phyloP scores from a whole-genome alignment of 1,140 invertebrate genomes.

The Neelides sp. region DNA sequence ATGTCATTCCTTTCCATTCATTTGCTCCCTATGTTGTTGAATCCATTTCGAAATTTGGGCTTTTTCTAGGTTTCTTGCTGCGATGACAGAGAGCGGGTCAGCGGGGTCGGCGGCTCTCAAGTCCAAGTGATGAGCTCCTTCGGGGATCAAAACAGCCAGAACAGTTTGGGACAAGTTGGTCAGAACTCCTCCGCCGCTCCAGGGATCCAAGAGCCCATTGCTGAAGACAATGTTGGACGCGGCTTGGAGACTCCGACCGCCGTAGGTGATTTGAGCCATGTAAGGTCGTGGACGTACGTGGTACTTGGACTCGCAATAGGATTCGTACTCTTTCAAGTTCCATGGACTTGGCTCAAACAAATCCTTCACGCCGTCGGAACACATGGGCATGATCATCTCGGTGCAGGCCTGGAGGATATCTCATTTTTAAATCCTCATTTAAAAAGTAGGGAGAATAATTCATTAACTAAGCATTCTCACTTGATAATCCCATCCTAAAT shows the following conservation, averaged over 20 bases:
- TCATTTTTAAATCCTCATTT: background rate
- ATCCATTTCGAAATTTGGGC: slow-evolving; percentile 58
- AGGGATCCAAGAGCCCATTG: slow-evolving; percentile 83
- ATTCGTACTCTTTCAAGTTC: slow-evolving; percentile 53
- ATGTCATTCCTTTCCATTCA: too few species aligned
- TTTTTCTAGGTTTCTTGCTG: slow-evolving; percentile 54
- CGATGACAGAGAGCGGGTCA: slow-evolving; percentile 57
- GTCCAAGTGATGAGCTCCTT: slow-evolving; percentile 88
- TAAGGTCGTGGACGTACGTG: slow-evolving; percentile 51
- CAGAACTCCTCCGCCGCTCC: slow-evolving; percentile 80
- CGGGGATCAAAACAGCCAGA: slow-evolving; percentile 63
- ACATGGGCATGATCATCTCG: slow-evolving; percentile 92
- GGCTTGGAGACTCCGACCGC: slow-evolving; percentile 54
- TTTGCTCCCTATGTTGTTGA: too few species aligned
- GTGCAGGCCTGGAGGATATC: slow-evolving; percentile 60
- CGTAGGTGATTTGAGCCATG: slow-evolving; percentile 61
- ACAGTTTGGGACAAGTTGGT: slow-evolving; percentile 52
- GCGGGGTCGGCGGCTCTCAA: slow-evolving; percentile 53
- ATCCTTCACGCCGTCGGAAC: slow-evolving; percentile 57
- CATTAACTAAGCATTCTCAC: slow-evolving; percentile 34
- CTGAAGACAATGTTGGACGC: slow-evolving; percentile 77
- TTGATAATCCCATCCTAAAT: slow-evolving; percentile 63
- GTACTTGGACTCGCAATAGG: slow-evolving; percentile 56
- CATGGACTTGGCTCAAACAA: slow-evolving; percentile 70
- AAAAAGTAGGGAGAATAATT: slow-evolving; percentile 2